Evolutionary conservation across 2,113 vertebrate species (phyloP).

Genomic region (Laticauda laticaudata): DNA sequence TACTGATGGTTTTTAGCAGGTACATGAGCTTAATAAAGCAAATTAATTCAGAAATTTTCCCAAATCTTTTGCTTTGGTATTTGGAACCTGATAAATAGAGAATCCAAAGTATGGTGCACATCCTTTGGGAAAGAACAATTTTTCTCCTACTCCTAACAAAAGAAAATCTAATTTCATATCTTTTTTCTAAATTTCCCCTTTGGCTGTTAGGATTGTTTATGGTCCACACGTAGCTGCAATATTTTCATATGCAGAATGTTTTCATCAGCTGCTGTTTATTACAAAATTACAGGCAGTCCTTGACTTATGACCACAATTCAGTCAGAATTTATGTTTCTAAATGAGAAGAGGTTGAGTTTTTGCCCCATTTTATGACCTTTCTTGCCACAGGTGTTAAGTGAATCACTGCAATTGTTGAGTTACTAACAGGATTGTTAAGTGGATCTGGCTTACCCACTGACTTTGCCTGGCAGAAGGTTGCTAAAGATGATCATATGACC

Average conservation of each 20-base stretch:
- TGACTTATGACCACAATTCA: neutral
- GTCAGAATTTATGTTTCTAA: neutral
- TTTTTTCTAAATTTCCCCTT: neutral
- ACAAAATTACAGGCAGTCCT: neutral
- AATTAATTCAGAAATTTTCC: neutral
- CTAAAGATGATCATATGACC: neutral
- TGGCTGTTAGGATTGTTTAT: neutral
- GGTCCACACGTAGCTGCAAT: neutral
- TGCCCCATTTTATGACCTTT: neutral
- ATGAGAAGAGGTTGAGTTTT: neutral
- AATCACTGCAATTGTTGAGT: too few species aligned
- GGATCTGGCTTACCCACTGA: neutral
- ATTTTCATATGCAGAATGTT: neutral
- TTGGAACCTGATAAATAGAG: neutral
- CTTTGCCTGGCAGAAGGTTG: neutral
- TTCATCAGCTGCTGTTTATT: neutral
- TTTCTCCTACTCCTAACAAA: neutral
- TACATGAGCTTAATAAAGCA: neutral
- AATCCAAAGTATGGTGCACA: neutral
- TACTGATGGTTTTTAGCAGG: neutral
- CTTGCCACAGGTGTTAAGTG: too few species aligned
- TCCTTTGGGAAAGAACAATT: neutral
- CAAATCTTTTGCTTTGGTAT: neutral
- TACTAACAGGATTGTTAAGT: neutral
- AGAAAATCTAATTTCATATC: neutral